These are phyloP conservation scores for Troides aeacus DNA, from an alignment of 2,888 invertebrate genomes.

Conservation along the genomic window DNA sequence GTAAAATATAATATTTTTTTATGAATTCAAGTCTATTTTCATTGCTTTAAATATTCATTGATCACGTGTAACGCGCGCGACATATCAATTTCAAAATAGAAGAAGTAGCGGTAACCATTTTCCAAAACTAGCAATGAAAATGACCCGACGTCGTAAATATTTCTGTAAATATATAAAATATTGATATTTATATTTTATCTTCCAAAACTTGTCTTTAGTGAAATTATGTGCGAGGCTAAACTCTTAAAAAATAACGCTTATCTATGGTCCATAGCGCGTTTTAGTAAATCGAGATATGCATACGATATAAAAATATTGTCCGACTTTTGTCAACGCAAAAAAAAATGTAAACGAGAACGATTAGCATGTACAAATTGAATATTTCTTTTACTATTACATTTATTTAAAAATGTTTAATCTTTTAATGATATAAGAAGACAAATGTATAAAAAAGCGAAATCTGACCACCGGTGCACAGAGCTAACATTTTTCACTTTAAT, in stretches of 20 bases:
- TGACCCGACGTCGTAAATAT: background rate
- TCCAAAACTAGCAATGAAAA: background rate
- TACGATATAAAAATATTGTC: constrained; percentile 34
- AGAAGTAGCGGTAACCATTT: background rate
- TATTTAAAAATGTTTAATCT: background rate
- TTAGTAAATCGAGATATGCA: constrained; percentile 40
- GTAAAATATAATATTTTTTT: constrained; percentile 6
- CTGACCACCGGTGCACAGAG: constrained; percentile 72
- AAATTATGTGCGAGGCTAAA: constrained; percentile 7
- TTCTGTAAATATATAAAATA: constrained; percentile 5
- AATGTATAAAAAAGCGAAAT: constrained; percentile 40
- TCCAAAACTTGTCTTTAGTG: constrained; percentile 7
- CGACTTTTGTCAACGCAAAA: background rate
- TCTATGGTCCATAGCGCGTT: constrained; percentile 42
- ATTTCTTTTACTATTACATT: background rate
- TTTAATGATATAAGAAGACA: background rate
- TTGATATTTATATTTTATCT: background rate
- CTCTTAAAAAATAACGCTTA: constrained; percentile 41
- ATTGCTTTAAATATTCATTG: background rate
- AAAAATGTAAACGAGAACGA: background rate
- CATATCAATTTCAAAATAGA: no score
- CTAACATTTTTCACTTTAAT: constrained; percentile 46
- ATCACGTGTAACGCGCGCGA: no score
- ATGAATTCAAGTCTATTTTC: background rate
- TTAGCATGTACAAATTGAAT: constrained; percentile 3